Evolutionary conservation across 2,797 vertebrate genomes (phyloP), one percentile per base, ranked within the genome.

Genomic region (Notolepis coatsorum): DNA sequence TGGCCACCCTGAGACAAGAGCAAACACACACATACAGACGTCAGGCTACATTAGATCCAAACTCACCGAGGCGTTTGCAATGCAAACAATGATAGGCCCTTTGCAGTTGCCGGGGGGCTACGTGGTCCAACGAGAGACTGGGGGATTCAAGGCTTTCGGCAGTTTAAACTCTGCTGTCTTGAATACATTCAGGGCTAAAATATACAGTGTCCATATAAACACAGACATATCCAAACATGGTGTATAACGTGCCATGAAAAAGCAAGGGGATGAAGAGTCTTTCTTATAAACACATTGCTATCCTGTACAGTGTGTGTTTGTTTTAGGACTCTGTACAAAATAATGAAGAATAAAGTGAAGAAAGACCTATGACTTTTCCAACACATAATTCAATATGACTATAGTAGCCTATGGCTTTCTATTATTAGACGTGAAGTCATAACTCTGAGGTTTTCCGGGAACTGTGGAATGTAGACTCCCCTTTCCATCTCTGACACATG

Each of bases 11-110:
- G 79, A 76, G 75, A 88, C 67, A 71, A 88, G 74, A 85, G 72
- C 81, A 90, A 87, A 90, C 85, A 90, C 77, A 87, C 77, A 88
- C 76, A 84, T 18, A 51, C 27, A 65, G 8, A 87, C 39, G 86
- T 91, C 90, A 91, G 69, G 74, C 70, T 68, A 75, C 77, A 89
- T 91, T 84, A 91, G 73, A 82, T 63, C 75, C 68, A 88, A 83
- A 86, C 49, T 74, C 85, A 84, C 55, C 77, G 74, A 87, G 68
- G 80, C 75, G 55, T 83, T 70, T 80, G 73, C 75, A 89, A 75
- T 79, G 80, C 88, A 93, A 92, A 91, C 87, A 90, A 61, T 20
- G 68, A 63, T 75, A 51, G 63, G 65, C 58, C 74, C 64, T 27
- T 24, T 65, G 30, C 39, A 28, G 51, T 55, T 43, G 69, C 46